phyloP scores from a whole-genome alignment of 2,888 invertebrate genomes.

The Agrotis exclamationis region DNA sequence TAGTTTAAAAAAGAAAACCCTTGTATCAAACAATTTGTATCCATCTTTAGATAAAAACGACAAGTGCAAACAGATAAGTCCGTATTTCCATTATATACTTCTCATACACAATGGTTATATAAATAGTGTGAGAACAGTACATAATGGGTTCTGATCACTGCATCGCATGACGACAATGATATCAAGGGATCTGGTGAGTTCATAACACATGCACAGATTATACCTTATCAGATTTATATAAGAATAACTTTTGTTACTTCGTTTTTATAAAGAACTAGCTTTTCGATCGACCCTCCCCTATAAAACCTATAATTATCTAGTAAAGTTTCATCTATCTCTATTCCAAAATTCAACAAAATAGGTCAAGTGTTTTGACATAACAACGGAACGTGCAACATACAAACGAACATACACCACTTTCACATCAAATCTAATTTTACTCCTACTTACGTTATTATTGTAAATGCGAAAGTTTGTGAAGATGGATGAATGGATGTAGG shows the following conservation, averaged over 20 bases:
- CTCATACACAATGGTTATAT: conserved; percentile 43
- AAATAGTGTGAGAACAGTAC: conserved; percentile 55
- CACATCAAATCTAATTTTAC: too few relatives aligned
- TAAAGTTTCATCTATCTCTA: too few relatives aligned
- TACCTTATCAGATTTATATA: conserved; percentile 40
- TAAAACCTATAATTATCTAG: too few relatives aligned
- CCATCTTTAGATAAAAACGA: conserved; percentile 16
- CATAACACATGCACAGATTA: conserved; percentile 20
- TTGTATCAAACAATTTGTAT: neutral
- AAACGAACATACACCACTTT: too few relatives aligned
- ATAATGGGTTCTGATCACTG: conserved; percentile 42
- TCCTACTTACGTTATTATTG: too few relatives aligned
- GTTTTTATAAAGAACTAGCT: conserved; percentile 2
- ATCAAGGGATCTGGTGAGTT: conserved; percentile 42
- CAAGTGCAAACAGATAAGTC: conserved; percentile 15
- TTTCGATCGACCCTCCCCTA: too few relatives aligned
- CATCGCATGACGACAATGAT: conserved; percentile 57
- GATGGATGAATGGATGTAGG: too few relatives aligned
- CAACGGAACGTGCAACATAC: too few relatives aligned
- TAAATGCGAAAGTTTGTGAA: too few relatives aligned
- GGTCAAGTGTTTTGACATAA: too few relatives aligned
- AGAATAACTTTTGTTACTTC: conserved; percentile 24
- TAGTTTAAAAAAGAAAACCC: neutral
- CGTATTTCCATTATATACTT: conserved; percentile 6
- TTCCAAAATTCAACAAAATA: too few relatives aligned